These are phyloP conservation scores for Passer domesticus DNA, from an alignment of 2,113 vertebrate species.

Conservation along the genomic window DNA sequence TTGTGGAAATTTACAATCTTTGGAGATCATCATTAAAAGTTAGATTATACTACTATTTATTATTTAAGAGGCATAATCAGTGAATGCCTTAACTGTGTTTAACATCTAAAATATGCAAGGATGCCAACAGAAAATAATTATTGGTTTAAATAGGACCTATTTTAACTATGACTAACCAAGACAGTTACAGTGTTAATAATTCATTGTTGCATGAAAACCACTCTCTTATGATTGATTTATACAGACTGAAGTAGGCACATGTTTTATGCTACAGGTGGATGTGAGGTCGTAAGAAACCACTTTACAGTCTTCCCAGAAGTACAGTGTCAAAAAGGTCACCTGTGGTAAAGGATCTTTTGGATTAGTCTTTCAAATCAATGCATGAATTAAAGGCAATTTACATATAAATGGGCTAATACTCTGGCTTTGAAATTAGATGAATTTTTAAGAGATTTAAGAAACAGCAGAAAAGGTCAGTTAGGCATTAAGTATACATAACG, in stretches of 20 bases:
- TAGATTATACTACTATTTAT: not conserved
- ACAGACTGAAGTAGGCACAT: slow-evolving; percentile 49
- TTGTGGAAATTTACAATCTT: not conserved
- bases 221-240: slow-evolving; percentile 51
- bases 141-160: not conserved
- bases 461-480: slow-evolving; percentile 80
- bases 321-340: slow-evolving; percentile 79
- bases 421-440: slow-evolving; percentile 76
- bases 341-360: slow-evolving; percentile 74
- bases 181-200: slow-evolving; percentile 57
- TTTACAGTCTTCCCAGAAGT: slow-evolving; percentile 73
- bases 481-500: slow-evolving; percentile 77
- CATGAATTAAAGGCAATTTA: slow-evolving; percentile 83
- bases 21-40: not conserved
- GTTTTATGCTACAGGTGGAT: slow-evolving; percentile 69
- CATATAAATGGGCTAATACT: slow-evolving; percentile 83
- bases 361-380: slow-evolving; percentile 82
- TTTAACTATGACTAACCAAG: slow-evolving; percentile 12
- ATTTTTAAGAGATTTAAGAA: slow-evolving; percentile 80
- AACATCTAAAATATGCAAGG: not conserved
- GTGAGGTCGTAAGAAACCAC: slow-evolving; percentile 65
- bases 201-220: slow-evolving; percentile 44
- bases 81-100: not conserved
- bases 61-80: not conserved
- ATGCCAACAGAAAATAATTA: not conserved